Evolutionary conservation across 2,888 invertebrate species (phyloP).

Genomic region (Acleris cristana): DNA sequence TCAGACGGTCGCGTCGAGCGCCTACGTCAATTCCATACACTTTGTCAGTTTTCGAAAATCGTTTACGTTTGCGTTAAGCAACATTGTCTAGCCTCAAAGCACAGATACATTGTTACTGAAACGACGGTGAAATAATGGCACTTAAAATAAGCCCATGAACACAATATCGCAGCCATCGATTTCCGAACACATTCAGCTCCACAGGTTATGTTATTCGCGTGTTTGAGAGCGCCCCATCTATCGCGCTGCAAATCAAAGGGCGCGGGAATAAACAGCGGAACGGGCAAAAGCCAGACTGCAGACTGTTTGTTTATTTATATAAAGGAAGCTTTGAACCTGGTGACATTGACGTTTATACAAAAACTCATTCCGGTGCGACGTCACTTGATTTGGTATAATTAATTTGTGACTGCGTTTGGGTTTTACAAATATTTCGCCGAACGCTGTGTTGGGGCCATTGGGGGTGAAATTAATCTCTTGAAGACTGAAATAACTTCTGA

Average conservation of each 20-base stretch:
- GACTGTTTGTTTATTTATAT: constrained; percentile 36
- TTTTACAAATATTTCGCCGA: constrained; percentile 21
- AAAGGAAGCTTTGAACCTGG: constrained; percentile 32
- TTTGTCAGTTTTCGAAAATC: too few relatives aligned
- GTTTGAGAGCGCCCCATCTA: constrained; percentile 33
- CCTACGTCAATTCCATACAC: too few relatives aligned
- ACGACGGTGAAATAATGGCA: too few relatives aligned
- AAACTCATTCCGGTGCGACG: constrained; percentile 32
- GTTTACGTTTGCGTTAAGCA: too few relatives aligned
- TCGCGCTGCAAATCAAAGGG: constrained; percentile 37
- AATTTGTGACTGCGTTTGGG: constrained; percentile 24
- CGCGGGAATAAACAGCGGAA: constrained; percentile 29
- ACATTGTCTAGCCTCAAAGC: too few relatives aligned
- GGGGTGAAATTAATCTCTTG: constrained; percentile 18
- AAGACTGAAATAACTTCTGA: too few relatives aligned
- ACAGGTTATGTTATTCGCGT: constrained; percentile 35
- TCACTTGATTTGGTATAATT: constrained; percentile 28
- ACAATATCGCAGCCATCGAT: background rate
- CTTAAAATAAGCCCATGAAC: too few relatives aligned
- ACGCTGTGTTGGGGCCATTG: constrained; percentile 1
- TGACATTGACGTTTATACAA: constrained; percentile 34
- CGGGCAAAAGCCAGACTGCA: constrained; percentile 36
- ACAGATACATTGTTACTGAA: too few relatives aligned
- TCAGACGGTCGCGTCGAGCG: too few relatives aligned
- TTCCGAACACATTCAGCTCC: constrained; percentile 17